Conservation (phyloP, 2,888 invertebrate genomes). For the Serrognathus titanus region DNA sequence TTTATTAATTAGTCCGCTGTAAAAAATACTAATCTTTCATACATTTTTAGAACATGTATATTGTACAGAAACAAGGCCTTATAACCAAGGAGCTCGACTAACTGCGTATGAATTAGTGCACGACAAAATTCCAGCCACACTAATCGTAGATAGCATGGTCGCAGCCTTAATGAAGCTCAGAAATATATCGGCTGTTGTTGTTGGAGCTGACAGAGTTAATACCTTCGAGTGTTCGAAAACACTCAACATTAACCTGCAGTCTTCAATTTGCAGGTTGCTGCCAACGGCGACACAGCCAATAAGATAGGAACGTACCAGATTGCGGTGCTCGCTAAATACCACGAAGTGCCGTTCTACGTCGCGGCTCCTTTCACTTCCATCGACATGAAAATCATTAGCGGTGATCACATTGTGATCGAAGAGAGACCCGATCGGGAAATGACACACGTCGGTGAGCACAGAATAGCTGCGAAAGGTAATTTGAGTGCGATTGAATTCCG, state of each 20-base stretch:
- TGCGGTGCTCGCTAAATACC: conserved; percentile 87
- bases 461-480: conserved; percentile 84
- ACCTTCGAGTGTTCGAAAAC: conserved; percentile 9
- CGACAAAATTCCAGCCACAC: conserved; percentile 86
- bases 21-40: not conserved
- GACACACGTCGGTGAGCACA: conserved; percentile 81
- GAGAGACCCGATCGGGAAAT: conserved; percentile 89
- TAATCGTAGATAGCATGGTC: conserved; percentile 95
- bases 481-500: not conserved
- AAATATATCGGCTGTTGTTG: conserved; percentile 87
- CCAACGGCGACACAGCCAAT: conserved; percentile 98
- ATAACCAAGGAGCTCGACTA: conserved; percentile 93
- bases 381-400: conserved; percentile 73
- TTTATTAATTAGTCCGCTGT: not conserved
- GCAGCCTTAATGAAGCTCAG: conserved; percentile 83
- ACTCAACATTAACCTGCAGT: not conserved
- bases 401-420: conserved; percentile 89
- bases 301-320: conserved; percentile 98
- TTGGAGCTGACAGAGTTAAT: conserved; percentile 90
- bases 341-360: conserved; percentile 91
- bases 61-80: conserved; percentile 97
- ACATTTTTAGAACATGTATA: conserved; percentile 73
- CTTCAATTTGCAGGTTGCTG: conserved; percentile 62
- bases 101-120: conserved; percentile 94
- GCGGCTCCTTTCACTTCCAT: conserved; percentile 92